Percentiles rank a stretch among this genome's conserved stretches.
Conservation (phyloP, 1,140 invertebrate genomes). For the Drosophila eugracilis region DNA sequence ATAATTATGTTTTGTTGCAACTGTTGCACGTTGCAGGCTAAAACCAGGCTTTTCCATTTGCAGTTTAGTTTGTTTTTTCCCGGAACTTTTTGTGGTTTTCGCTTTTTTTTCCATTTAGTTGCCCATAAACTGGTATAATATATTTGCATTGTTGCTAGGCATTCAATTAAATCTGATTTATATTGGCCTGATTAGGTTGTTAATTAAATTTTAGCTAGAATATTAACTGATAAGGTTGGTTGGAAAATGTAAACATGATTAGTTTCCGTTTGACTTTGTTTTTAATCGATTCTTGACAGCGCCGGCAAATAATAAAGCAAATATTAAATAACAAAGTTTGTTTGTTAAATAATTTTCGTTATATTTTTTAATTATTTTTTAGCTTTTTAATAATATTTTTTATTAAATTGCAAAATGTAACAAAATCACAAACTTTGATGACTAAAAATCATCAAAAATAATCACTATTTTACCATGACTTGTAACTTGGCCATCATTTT, state of each 20-base stretch:
- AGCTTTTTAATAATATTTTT: too few relatives aligned
- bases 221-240: constrained; percentile 6
- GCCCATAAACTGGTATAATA: too few relatives aligned
- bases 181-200: constrained; percentile 21
- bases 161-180: constrained; percentile 20
- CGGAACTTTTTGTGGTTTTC: constrained; percentile 13
- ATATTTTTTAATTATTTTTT: too few relatives aligned
- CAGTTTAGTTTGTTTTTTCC: constrained; percentile 15
- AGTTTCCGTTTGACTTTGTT: constrained; percentile 8
- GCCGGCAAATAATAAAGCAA: too few relatives aligned
- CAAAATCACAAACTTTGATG: too few relatives aligned
- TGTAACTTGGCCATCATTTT: constrained; percentile 4
- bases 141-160: constrained; percentile 29
- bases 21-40: constrained; percentile 25
- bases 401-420: too few relatives aligned
- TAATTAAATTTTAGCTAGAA: constrained; percentile 25
- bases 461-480: too few relatives aligned
- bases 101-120: constrained; percentile 3
- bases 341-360: neutral
- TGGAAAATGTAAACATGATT: constrained; percentile 6
- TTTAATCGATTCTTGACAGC: neutral
- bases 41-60: constrained; percentile 39
- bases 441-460: neutral
- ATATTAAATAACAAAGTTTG: neutral
- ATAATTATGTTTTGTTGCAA: constrained; percentile 19